Base-by-base conservation (phyloP, 2,888 invertebrate genomes). In the Neoascia interrupta region DNA sequence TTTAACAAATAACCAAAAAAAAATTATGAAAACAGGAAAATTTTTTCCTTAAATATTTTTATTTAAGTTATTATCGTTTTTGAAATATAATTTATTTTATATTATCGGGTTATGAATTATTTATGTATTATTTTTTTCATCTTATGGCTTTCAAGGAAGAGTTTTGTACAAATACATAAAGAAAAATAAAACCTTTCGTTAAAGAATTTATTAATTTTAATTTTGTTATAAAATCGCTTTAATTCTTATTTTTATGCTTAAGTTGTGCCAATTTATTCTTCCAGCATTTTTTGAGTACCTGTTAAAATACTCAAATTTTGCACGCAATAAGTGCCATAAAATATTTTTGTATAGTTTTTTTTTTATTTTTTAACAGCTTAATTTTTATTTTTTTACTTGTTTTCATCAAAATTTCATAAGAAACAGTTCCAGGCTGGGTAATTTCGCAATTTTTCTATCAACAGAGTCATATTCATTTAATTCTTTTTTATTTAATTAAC, bases 381-480 rank as follows among this genome's bases (percentile, higher is more conserved):
- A 37, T 68, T 43, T 49, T 49, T 36, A 80, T 81, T 84, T 82
- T 69, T 31, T 21, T 41, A 39, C 26, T 58, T 18, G 5, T 43
- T 34, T 63, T 53, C 8, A 16, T 28, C 58, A 47, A 66, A 36
- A 13, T 39, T 13, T 54, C 13, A 15, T 58, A 18, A 15, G 11
- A 53, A 37, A 45, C 61, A 74, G 51, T 41, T 58, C 47, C 80
- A 82, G 82, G 82, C 82, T 82, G 82, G 82, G 82, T 81, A 15
- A 60, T 69, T 69, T 73, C 81, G 82, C 82, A 82, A 82, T 82
- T 74, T 58, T n/a, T n/a, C n/a, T n/a, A n/a, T n/a, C n/a, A n/a
- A n/a, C n/a, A n/a, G n/a, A n/a, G n/a, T n/a, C n/a, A n/a, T 41
- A 72, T 51, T 60, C 31, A 58, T 31, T 56, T 60, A 23, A 34